Conservation (phyloP, 2,888 invertebrate species). For the Drosophila anomalipes region DNA sequence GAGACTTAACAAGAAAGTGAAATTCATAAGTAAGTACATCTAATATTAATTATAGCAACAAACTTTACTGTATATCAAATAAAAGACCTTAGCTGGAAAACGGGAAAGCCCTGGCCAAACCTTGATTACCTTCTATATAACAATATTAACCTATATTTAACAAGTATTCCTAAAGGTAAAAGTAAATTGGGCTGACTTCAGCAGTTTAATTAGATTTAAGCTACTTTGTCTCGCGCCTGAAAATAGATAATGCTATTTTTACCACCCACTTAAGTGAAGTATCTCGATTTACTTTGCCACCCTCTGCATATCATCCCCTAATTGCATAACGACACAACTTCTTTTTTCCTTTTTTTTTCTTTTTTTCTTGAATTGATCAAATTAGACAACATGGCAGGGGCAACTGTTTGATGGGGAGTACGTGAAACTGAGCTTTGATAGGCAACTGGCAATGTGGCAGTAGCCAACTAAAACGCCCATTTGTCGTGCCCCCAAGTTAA, state of each 20-base stretch:
- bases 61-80: neutral
- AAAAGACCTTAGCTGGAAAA: neutral
- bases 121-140: neutral
- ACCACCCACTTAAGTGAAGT: slow-evolving; percentile 11
- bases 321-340: slow-evolving; percentile 31
- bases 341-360: neutral
- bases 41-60: slow-evolving; percentile 1
- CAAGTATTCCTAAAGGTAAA: neutral
- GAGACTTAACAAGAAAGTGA: slow-evolving; percentile 90
- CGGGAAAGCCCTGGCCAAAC: neutral
- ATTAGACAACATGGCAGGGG: slow-evolving; percentile 28
- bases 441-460: neutral
- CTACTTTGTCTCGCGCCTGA: neutral
- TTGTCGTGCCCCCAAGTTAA: slow-evolving; percentile 9
- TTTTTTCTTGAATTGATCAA: slow-evolving; percentile 14
- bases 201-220: slow-evolving; percentile 3
- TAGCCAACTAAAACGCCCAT: slow-evolving; percentile 13
- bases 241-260: slow-evolving; percentile 12
- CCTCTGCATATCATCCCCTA: slow-evolving; percentile 19
- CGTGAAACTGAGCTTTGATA: slow-evolving; percentile 47
- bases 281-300: neutral
- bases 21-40: slow-evolving; percentile 94
- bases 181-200: neutral
- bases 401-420: slow-evolving; percentile 51
- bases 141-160: neutral